These are phyloP conservation scores for Lagopus leucura DNA, from an alignment of 2,113 vertebrate species.

Conservation along the genomic window DNA sequence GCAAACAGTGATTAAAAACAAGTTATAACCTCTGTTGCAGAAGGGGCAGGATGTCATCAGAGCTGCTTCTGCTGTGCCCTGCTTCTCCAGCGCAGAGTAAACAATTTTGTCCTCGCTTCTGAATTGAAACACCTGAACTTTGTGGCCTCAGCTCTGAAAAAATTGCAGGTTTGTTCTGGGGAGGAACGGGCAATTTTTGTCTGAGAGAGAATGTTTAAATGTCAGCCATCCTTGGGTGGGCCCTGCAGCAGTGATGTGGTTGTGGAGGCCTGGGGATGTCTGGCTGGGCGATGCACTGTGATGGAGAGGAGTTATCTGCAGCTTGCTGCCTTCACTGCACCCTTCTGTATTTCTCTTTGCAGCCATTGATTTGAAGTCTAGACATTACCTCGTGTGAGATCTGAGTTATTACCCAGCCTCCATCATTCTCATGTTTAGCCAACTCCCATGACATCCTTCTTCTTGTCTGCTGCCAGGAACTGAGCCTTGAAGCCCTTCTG, in stretches of 20 bases:
- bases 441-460: not conserved
- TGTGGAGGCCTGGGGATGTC: not conserved
- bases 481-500: not conserved
- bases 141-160: not conserved
- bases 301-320: not conserved
- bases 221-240: not conserved
- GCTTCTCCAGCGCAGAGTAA: not conserved
- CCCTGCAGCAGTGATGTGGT: fast-evolving
- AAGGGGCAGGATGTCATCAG: constrained; percentile 2
- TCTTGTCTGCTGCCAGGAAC: not conserved
- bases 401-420: not conserved
- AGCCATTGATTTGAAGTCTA: not conserved
- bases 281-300: not conserved
- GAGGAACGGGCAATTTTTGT: not conserved
- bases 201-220: not conserved
- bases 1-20: constrained; percentile 43
- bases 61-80: not conserved
- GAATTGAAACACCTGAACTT: not conserved
- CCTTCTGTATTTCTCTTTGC: not conserved
- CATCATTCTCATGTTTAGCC: not conserved
- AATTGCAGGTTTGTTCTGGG: not conserved
- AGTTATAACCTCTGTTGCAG: constrained; percentile 14
- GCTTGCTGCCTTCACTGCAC: not conserved
- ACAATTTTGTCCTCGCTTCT: not conserved
- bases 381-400: not conserved